Base-by-base conservation (phyloP, 2,888 invertebrate species). In the Cheilosia pagana region DNA sequence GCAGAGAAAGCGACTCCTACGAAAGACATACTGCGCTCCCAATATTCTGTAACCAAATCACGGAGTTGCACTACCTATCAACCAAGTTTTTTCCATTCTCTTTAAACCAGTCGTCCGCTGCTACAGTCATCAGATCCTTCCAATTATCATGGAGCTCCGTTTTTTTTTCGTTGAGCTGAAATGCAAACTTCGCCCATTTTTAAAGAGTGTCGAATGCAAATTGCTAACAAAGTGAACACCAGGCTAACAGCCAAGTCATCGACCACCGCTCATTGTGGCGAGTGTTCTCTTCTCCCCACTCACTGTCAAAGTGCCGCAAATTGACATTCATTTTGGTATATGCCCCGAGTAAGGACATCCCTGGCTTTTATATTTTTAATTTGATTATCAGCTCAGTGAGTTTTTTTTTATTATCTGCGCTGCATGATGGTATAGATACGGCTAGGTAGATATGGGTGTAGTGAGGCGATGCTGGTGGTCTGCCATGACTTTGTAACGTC, bases 171-270 rank as follows among this genome's bases (percentile, higher is more conserved):
- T n/a, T 45, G 68, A 62, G 72, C 55, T 77, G 62, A 77, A 67
- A 55, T 62, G 72, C 60, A 72, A 77, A 82, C 77, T 77, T 82
- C 77, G 60, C 41, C 35, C 71, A 57, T 72, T 77, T 77, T 72
- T 55, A 43, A 62, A 77, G 43, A 77, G 55, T 28, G 65, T 82
- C 71, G 77, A 82, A 67, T 68, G 62, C 67, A 62, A 68, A 82
- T 82, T 77, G 67, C 43, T 10, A 16, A 45, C 67, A 35, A 72
- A 77, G 53, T 72, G 31, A 76, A 16, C 60, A 71, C 14, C 43
- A 28, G 25, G 16, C 53, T 10, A 28, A 67, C n/a, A 16, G 28
- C n/a, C 16, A 65, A 72, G 52, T 31, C 68, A 62, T 68, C 41
- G 53, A 48, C 67, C 31, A 31, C 25, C 10, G 39, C 23, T 14